These are phyloP conservation scores for Spheniscus humboldti DNA, from an alignment of 2,797 vertebrate species.

Conservation along the genomic window DNA sequence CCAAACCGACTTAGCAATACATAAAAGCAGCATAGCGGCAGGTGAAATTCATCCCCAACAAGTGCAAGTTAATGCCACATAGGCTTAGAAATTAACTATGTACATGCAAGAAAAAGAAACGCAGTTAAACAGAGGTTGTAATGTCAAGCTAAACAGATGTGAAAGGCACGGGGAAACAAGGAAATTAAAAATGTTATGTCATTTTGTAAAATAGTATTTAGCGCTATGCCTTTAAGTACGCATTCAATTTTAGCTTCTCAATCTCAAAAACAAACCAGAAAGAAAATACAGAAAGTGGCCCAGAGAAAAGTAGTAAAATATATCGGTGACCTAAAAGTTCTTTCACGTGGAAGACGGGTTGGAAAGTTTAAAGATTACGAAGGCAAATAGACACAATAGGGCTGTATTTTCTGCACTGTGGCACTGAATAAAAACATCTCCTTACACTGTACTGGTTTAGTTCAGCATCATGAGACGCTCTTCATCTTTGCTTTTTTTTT, in stretches of 20 bases:
- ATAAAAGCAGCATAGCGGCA: neutral
- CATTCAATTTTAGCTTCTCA: neutral
- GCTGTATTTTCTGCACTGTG: neutral
- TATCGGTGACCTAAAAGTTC: neutral
- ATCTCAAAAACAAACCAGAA: neutral
- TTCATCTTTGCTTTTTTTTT: neutral
- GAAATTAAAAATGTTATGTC: neutral
- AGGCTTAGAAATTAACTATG: too few relatives aligned
- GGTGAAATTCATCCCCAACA: neutral
- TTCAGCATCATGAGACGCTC: fast-evolving
- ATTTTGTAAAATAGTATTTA: neutral
- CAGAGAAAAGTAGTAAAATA: neutral
- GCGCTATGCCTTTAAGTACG: neutral
- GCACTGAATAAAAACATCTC: neutral
- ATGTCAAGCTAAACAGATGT: neutral
- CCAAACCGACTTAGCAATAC: neutral
- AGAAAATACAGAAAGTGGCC: neutral
- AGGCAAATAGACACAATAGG: neutral
- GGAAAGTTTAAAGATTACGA: neutral
- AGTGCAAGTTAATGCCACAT: neutral
- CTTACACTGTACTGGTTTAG: fast-evolving
- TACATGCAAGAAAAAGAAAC: fast-evolving
- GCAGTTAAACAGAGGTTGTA: neutral
- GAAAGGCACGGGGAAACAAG: neutral
- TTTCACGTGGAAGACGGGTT: neutral